These are phyloP conservation scores for Dicentrarchus labrax DNA, from an alignment of 2,113 vertebrate genomes.

Conservation along the genomic window DNA sequence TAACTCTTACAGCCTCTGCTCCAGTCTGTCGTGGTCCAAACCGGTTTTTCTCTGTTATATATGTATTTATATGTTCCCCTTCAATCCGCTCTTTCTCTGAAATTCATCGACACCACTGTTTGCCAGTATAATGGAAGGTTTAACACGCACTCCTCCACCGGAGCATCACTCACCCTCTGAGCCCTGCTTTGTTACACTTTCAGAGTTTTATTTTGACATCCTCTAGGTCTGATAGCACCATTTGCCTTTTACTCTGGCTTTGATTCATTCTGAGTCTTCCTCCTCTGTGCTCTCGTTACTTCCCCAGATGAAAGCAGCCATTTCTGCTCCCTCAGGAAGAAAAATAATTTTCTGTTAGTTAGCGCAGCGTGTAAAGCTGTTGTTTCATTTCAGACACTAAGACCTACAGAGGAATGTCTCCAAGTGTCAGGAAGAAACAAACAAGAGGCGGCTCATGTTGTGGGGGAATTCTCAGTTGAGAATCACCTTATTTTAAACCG, in stretches of 20 bases:
- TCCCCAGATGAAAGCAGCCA: slow-evolving; percentile 64
- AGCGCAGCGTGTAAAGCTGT: slow-evolving; percentile 17
- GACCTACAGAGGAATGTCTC: not conserved
- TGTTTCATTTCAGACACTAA: slow-evolving; percentile 44
- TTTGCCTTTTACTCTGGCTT: slow-evolving; percentile 63
- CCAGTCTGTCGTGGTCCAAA: slow-evolving; percentile 60
- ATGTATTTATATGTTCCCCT: slow-evolving; percentile 63
- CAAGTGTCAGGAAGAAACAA: slow-evolving; percentile 20
- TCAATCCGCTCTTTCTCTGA: slow-evolving; percentile 20
- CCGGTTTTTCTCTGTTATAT: slow-evolving; percentile 60
- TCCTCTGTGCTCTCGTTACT: slow-evolving; percentile 32
- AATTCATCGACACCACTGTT: slow-evolving; percentile 8
- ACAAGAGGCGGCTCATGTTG: not conserved
- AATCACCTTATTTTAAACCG: slow-evolving; percentile 11
- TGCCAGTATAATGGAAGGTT: slow-evolving; percentile 38
- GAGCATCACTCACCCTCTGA: slow-evolving; percentile 44
- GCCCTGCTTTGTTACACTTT: slow-evolving; percentile 51
- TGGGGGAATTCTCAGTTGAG: not conserved
- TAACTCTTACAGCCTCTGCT: slow-evolving; percentile 23
- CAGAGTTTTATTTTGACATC: slow-evolving; percentile 67
- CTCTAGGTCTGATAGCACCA: slow-evolving; percentile 49
- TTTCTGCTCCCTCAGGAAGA: slow-evolving; percentile 43
- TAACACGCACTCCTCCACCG: slow-evolving; percentile 21
- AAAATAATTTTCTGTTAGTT: slow-evolving; percentile 38
- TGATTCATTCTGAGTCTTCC: slow-evolving; percentile 43